Evolutionary conservation across 2,113 vertebrate species (phyloP), one percentile per base, ranked within the genome.

Genomic region (Thomomys bottae): DNA sequence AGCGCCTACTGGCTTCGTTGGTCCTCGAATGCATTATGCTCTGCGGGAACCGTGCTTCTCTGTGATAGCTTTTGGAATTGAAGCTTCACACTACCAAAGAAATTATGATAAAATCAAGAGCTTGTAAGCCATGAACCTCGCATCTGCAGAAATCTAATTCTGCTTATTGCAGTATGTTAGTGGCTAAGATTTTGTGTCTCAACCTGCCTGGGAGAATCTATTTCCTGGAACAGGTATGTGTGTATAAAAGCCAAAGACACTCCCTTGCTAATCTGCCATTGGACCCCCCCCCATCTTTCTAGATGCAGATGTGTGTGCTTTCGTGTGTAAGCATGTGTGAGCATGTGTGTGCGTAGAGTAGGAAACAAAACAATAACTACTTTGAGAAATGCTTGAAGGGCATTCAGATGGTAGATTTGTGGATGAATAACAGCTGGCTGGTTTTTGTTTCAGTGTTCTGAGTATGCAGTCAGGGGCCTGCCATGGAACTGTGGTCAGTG

Each of bases 201-300:
- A 95, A 94, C 70, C 64, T 92, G 68, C 49, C 59, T 86, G 28
- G 26, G 26, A 84, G 70, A 81, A 82, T 89, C 24, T 90, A n/a
- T 89, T 81, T 84, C 54, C 40, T 70, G 78, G n/a, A 89, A 91
- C 42, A 82, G 4, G 8, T 71, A 32, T 76, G 30, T 90, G 82
- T 95, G 68, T 70, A 21, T 68, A 75, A 59, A 93, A 88, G 70
- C 54, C 88, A 92, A 90, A 88, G 83, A 10, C 84, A 94, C 68
- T 84, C 80, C 92, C 73, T 79, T 87, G 66, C 49, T 57, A 66
- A 78, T 63, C 4, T 71, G 54, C 10, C 66, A 34, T 76, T 42
- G 17, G 42, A 78, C 24, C 59, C 12, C 59, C 12, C 20, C 7
- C 12, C 18, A 42, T 24, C 10, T 83, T 26, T 61, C 8, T 72